Base-by-base conservation (phyloP, 2,113 vertebrate species). In the Corynorhinus townsendii region DNA sequence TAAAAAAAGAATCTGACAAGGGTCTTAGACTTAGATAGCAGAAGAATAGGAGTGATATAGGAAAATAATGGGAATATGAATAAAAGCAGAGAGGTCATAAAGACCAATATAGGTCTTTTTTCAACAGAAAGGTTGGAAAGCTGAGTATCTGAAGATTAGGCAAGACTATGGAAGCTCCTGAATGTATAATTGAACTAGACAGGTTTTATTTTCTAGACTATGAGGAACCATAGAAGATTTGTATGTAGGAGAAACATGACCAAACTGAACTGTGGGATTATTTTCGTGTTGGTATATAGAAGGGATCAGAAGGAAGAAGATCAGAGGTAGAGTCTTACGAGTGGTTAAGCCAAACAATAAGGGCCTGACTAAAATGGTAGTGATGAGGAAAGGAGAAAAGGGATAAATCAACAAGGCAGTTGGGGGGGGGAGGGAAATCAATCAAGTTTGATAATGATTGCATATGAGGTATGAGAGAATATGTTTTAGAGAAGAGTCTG, bases 171-270 rank as follows among this genome's bases (percentile, higher is more conserved):
- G 43, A 75, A 86, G 40, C 38, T 90, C 43, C 49, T 86, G 17
- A 86, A 89, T 28, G 26, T 8, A 71, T 59, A 91, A n/a, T 5
- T 80, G 28, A 90, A 86, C 3, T 33, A 19, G 16, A 5, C 1
- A 68, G 71, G 28, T 68, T 82, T 90, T 66, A 83, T 90, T 45
- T 71, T 77, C 64, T 75, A 96, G 64, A 72, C 77, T 80, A 73
- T 35, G n/a, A 91, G 35, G 64, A 77, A 73, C 20, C 26, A 64
- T 0, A 64, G 10, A 83, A 77, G 43, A 71, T 71, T 54, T 92
- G 9, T 86, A 33, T 71, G 16, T 47, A 62, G 11, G 17, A 83
- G 17, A n/a, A 90, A 90, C 30, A 91, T 38, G 72, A 86, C 72
- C 38, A 76, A 88, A 43, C 12, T 85, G 16, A 85, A 43, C 19